phyloP scores from a whole-genome alignment of 2,113 vertebrate species.

The Varanus salvator region DNA sequence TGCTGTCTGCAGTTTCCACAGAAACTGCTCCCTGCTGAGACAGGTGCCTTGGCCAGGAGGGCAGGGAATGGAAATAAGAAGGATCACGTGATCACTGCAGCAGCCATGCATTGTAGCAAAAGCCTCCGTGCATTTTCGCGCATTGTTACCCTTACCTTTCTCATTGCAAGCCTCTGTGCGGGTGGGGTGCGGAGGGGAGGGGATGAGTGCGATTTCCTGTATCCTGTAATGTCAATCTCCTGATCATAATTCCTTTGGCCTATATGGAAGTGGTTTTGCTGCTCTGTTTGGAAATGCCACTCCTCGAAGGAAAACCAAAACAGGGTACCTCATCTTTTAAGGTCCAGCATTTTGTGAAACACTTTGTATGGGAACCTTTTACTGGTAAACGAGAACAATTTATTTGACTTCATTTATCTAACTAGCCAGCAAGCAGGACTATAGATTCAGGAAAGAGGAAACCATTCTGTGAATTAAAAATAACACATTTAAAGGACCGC shows the following conservation, averaged over 20 bases:
- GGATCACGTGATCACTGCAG: conserved; percentile 22
- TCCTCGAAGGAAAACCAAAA: conserved; percentile 37
- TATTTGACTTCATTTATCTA: conserved; percentile 16
- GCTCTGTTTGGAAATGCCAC: conserved; percentile 63
- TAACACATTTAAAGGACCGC: background rate
- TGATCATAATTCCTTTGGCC: background rate
- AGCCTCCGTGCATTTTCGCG: background rate
- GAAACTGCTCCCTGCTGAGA: conserved; percentile 75
- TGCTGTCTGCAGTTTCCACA: conserved; percentile 72
- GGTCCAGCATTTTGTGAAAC: conserved; percentile 54
- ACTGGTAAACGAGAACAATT: conserved; percentile 50
- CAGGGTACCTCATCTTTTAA: conserved; percentile 52
- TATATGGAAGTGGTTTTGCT: conserved; percentile 44
- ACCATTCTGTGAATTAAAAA: background rate
- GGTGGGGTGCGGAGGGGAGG: too few relatives aligned
- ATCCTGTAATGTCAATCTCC: conserved; percentile 28
- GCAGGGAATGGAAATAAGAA: conserved; percentile 67
- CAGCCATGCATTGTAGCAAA: conserved; percentile 7
- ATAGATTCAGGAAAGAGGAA: background rate
- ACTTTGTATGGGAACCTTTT: conserved; percentile 50
- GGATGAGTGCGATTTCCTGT: background rate
- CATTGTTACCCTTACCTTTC: conserved; percentile 22
- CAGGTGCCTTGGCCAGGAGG: conserved; percentile 72
- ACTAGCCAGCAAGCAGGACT: conserved; percentile 31
- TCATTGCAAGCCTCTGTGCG: conserved; percentile 12